These are phyloP conservation scores for Diaprepes abbreviatus DNA, from an alignment of 2,888 invertebrate genomes.

Conservation along the genomic window DNA sequence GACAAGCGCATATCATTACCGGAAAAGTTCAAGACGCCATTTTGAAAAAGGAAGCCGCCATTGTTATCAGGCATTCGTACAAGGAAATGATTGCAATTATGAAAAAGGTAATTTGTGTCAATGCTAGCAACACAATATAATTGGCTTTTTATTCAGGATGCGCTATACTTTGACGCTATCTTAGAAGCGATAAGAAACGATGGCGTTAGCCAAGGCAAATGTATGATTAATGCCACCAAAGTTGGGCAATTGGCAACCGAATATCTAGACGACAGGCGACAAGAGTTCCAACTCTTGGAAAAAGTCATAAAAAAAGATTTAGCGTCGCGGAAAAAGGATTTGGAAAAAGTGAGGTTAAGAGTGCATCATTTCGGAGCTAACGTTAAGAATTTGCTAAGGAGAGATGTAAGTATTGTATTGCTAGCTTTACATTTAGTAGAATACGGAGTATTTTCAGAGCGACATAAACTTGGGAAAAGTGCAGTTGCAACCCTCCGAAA, in stretches of 20 bases:
- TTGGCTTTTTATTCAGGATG: constrained; percentile 68
- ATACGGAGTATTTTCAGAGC: constrained; percentile 60
- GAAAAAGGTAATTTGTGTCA: constrained; percentile 69
- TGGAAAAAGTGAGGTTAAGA: constrained; percentile 69
- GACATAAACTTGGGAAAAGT: constrained; percentile 60
- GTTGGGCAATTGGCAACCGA: constrained; percentile 79
- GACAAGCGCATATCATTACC: constrained; percentile 72
- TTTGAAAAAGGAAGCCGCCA: constrained; percentile 76
- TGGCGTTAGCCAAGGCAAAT: constrained; percentile 73
- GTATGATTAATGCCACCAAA: constrained; percentile 75
- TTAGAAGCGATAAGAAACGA: constrained; percentile 73
- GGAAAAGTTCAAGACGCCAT: constrained; percentile 75
- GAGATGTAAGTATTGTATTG: constrained; percentile 65
- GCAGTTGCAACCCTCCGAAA: constrained; percentile 54
- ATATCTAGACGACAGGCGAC: constrained; percentile 75
- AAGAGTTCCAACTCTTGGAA: constrained; percentile 73
- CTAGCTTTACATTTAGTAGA: too few species aligned
- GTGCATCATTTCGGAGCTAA: constrained; percentile 66
- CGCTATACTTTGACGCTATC: constrained; percentile 75
- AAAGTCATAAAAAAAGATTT: constrained; percentile 74
- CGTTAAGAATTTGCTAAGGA: constrained; percentile 67
- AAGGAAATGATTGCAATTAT: constrained; percentile 74
- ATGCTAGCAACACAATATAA: too few species aligned
- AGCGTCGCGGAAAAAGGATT: constrained; percentile 72
- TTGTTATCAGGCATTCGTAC: constrained; percentile 75